Conservation (phyloP, 2,797 vertebrate species). For the Xiphophorus birchmanni region DNA sequence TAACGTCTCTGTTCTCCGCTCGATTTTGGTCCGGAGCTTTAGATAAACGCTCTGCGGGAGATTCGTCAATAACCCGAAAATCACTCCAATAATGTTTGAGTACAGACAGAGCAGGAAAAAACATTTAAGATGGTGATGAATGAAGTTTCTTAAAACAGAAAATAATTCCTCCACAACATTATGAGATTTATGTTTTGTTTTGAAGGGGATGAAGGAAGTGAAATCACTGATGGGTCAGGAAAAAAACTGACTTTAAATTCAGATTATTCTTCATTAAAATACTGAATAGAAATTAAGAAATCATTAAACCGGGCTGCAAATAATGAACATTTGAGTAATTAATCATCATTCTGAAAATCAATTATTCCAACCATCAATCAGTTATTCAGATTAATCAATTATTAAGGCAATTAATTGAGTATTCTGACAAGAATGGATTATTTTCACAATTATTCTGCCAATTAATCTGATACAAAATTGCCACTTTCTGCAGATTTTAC, state of each 20-base stretch:
- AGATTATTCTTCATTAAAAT: neutral
- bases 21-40: neutral
- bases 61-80: neutral
- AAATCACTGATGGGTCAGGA: neutral
- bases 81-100: neutral
- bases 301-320: too few relatives aligned
- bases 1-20: neutral
- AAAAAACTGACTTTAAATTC: neutral
- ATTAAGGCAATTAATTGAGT: too few relatives aligned
- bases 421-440: too few relatives aligned
- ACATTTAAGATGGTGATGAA: neutral
- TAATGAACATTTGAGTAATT: too few relatives aligned
- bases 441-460: too few relatives aligned
- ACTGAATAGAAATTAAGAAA: neutral
- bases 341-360: too few relatives aligned
- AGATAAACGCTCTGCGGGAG: neutral
- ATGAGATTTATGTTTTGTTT: neutral
- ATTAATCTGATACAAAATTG: too few relatives aligned
- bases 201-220: too few relatives aligned
- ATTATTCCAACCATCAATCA: too few relatives aligned
- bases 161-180: neutral
- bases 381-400: too few relatives aligned
- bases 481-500: too few relatives aligned
- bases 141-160: neutral
- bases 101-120: neutral